These are phyloP conservation scores for Catocala sponsa DNA, from an alignment of 2,888 invertebrate genomes.

Conservation along the genomic window DNA sequence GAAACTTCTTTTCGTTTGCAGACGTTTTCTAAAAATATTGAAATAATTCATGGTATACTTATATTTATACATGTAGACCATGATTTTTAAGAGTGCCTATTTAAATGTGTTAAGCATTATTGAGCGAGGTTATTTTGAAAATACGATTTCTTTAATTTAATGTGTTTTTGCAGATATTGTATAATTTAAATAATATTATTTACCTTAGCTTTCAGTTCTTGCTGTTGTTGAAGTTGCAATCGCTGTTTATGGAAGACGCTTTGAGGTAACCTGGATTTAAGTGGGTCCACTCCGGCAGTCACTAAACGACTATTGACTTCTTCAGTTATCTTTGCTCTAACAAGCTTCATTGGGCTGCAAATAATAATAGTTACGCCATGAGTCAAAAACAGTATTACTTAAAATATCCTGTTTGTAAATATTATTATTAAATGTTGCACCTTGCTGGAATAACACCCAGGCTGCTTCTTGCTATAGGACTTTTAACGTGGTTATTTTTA, in stretches of 20 bases:
- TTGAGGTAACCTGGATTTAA: slow-evolving; percentile 88
- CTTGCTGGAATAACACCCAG: slow-evolving; percentile 27
- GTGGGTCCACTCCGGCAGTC: slow-evolving; percentile 89
- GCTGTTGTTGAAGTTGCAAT: slow-evolving; percentile 87
- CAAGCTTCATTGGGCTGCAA: slow-evolving; percentile 75
- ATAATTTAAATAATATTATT: background rate
- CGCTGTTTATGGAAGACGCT: slow-evolving; percentile 87
- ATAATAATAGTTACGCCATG: too few species aligned
- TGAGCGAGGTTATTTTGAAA: too few species aligned
- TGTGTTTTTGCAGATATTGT: too few species aligned
- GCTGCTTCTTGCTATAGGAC: slow-evolving; percentile 25
- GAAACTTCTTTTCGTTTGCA: background rate
- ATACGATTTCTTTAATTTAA: too few species aligned
- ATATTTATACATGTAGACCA: background rate
- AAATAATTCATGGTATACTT: background rate
- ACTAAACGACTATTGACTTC: slow-evolving; percentile 86
- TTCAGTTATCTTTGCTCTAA: slow-evolving; percentile 81
- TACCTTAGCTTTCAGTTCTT: slow-evolving; percentile 88
- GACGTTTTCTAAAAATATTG: too few species aligned
- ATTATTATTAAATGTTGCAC: slow-evolving; percentile 20
- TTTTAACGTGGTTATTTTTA: slow-evolving; percentile 29
- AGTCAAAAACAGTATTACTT: background rate
- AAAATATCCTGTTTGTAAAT: too few species aligned
- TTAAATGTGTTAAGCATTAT: too few species aligned
- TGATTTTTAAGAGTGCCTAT: too few species aligned